These are phyloP conservation scores for Nomada ruficornis DNA, from an alignment of 2,888 invertebrate genomes.

Conservation along the genomic window DNA sequence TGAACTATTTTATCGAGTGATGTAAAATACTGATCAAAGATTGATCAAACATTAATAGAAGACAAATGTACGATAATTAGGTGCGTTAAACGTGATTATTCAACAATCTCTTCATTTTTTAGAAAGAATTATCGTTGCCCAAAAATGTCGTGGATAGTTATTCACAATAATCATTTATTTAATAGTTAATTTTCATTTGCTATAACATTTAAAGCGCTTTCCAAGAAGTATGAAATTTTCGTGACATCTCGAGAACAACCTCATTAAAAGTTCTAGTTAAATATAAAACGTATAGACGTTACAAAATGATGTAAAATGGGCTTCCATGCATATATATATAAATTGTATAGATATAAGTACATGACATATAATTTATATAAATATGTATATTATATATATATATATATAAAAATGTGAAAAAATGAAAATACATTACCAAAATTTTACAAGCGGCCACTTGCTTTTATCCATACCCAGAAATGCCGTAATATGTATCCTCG, in stretches of 20 bases:
- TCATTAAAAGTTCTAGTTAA: constrained; percentile 73
- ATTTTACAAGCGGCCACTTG: constrained; percentile 68
- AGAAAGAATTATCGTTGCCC: not conserved
- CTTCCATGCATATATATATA: constrained; percentile 42
- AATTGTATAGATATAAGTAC: constrained; percentile 62
- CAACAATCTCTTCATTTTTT: not conserved
- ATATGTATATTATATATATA: constrained; percentile 23
- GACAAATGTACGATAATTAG: not conserved
- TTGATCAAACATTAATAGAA: not conserved
- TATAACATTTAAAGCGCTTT: constrained; percentile 49
- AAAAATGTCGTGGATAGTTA: not conserved
- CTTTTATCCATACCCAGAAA: not conserved
- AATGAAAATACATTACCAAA: constrained; percentile 74
- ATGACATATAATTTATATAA: constrained; percentile 63
- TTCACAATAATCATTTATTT: not conserved
- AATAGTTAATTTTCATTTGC: not conserved
- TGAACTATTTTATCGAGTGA: not conserved
- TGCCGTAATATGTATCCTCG: not conserved
- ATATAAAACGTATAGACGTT: constrained; percentile 71
- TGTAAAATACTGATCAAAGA: not conserved
- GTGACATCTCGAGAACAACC: constrained; percentile 57
- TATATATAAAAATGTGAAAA: constrained; percentile 71
- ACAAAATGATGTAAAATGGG: constrained; percentile 79
- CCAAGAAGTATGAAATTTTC: constrained; percentile 39
- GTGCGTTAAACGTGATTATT: not conserved